phyloP scores from a whole-genome alignment of 1,140 invertebrate genomes.

The Anoplophora glabripennis region DNA sequence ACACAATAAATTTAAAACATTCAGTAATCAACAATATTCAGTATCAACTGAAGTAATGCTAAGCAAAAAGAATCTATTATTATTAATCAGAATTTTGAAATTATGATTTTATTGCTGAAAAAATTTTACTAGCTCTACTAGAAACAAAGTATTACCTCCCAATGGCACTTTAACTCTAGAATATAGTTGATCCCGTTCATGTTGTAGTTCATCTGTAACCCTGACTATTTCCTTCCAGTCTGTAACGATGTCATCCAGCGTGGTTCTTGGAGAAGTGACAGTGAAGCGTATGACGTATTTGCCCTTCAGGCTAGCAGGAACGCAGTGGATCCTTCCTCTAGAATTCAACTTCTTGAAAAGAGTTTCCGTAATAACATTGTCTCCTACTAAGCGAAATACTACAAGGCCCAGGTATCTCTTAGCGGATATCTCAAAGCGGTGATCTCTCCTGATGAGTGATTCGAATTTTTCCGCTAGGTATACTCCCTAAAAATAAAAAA shows the following conservation, averaged over 20 bases:
- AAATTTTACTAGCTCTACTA: too few species aligned
- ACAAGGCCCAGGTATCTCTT: conserved; percentile 84
- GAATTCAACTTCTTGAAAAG: conserved; percentile 85
- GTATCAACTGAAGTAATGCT: too few species aligned
- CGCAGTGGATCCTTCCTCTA: conserved; percentile 83
- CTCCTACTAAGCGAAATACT: conserved; percentile 84
- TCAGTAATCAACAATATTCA: too few species aligned
- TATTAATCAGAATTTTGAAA: too few species aligned
- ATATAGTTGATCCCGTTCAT: conserved; percentile 50
- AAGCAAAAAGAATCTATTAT: neutral
- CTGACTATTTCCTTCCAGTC: conserved; percentile 88
- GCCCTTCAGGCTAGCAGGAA: conserved; percentile 85
- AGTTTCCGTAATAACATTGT: conserved; percentile 80
- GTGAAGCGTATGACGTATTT: conserved; percentile 90
- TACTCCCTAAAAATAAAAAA: conserved; percentile 50
- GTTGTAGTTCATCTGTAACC: conserved; percentile 72
- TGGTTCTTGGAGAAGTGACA: conserved; percentile 88
- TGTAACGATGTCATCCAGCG: conserved; percentile 79
- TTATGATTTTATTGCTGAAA: too few species aligned
- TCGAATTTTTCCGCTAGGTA: conserved; percentile 89
- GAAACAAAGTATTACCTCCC: conserved; percentile 58
- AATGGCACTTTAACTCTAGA: conserved; percentile 66
- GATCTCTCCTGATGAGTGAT: conserved; percentile 73
- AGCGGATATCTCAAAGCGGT: conserved; percentile 87
- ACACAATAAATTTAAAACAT: too few species aligned